Percentiles rank a stretch among this genome's conserved stretches.
These are phyloP conservation scores for Phaetusa simplex DNA, from an alignment of 2,113 vertebrate species.

Conservation along the genomic window DNA sequence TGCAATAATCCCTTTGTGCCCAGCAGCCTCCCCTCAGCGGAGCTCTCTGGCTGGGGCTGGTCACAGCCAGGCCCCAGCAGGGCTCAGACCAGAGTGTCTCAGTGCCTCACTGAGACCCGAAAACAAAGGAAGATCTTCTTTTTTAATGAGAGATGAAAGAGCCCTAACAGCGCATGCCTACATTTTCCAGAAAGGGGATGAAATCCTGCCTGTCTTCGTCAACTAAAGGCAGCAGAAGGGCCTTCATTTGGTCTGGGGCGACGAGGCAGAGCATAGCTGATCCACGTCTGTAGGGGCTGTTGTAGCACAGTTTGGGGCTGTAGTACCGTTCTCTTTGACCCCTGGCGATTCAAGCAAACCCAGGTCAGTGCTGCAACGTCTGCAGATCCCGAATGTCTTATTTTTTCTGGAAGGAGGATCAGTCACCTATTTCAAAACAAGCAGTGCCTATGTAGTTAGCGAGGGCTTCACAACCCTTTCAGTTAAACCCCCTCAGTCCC, in stretches of 20 bases:
- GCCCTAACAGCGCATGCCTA: fast-evolving
- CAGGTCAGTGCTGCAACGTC: background rate
- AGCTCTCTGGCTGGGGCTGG: background rate
- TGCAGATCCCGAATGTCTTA: background rate
- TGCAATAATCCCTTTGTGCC: background rate
- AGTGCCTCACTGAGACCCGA: background rate
- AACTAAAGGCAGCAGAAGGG: background rate
- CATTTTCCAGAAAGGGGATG: background rate
- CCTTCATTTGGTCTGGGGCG: background rate
- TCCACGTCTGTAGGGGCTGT: fast-evolving
- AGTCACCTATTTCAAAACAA: background rate
- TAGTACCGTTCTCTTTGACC: background rate
- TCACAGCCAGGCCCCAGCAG: background rate
- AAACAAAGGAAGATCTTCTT: background rate
- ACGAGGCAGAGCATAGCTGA: background rate
- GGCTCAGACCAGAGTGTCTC: background rate
- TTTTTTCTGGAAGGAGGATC: background rate
- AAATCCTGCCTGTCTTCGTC: background rate
- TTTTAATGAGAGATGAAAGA: background rate
- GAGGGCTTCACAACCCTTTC: background rate
- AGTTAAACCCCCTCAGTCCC: background rate
- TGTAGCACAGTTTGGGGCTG: background rate
- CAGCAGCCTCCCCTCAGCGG: background rate
- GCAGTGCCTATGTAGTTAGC: background rate
- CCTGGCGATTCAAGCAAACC: background rate